Evolutionary conservation across 2,113 vertebrate species (phyloP), one percentile per base, ranked within the genome.

Genomic region (Oreocharis arfaki): DNA sequence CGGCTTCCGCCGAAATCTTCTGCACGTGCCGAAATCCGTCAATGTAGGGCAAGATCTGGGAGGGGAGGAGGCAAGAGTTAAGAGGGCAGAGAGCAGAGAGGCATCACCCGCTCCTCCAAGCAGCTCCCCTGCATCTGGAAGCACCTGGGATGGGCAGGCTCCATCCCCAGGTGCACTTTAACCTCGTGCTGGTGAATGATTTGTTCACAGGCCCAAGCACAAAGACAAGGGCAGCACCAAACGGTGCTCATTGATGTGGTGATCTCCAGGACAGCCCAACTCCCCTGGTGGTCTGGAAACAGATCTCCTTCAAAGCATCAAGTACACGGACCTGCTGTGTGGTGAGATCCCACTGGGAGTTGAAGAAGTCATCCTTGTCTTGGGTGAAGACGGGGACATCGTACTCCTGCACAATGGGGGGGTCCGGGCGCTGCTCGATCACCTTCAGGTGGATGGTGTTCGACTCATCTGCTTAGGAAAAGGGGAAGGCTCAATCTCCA

Each of bases 381-480:
- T 99, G 98, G 32, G 98, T 99, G 92, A 99, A 99, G 61, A 99
- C 99, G 0, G 99, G 99, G 24, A 99, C 99, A 5, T 99, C 99
- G 1, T 99, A 99, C 69, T 99, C 99, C 96, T 99, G 99, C 28
- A 99, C 99, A 0, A 99, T 98, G 2, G 98, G 98, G 17, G 99
- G 99, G 73, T 99, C 99, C 1, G 98, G 98, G 16, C 99, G 98
- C 84, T 99, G 98, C 71, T 99, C 98, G 5, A 99, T 99, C 94
- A 99, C 98, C 95, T 99, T 99, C 87, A 99, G 91, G 97, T 99
- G 99, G 96, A 99, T 99, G 37, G 99, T 99, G 97, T 99, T 99
- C 0, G 99, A 99, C 67, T 99, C 98, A 92, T 99, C 99, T 99
- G 83, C n/a, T 13, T 19, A 0, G 65, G 71, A 27, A 89, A 70